These are phyloP conservation scores for Eristalinus sepulchralis DNA, from an alignment of 2,888 invertebrate species.

Conservation along the genomic window DNA sequence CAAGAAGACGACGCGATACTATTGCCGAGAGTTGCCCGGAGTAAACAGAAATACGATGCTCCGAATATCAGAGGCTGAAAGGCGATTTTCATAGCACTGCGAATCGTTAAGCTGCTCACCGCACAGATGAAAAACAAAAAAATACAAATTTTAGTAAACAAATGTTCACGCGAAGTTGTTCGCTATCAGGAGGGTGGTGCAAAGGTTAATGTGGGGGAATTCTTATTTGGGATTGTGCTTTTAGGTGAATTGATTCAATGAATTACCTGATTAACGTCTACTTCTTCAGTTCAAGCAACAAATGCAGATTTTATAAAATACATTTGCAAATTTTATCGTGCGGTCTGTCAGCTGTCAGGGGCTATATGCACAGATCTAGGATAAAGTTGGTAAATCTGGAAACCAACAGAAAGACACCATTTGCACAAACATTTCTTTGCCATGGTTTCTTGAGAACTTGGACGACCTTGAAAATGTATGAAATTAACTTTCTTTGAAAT, in stretches of 20 bases:
- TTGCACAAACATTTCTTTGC: too few species aligned
- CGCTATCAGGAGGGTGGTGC: neutral
- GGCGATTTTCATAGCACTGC: conserved; percentile 56
- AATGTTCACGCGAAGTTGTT: neutral
- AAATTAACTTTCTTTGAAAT: neutral
- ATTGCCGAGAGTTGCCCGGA: conserved; percentile 42
- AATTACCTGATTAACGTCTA: neutral
- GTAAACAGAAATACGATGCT: conserved; percentile 63
- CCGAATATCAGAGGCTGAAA: conserved; percentile 45
- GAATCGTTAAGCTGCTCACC: conserved; percentile 10
- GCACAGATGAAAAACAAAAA: neutral
- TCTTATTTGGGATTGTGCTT: neutral
- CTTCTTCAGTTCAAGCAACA: neutral
- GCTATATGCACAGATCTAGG: neutral
- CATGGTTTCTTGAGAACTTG: too few species aligned
- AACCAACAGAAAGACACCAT: neutral
- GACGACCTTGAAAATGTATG: too few species aligned
- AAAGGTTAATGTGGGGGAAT: neutral
- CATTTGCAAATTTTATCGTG: neutral
- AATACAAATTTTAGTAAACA: neutral
- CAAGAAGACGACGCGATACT: conserved; percentile 7
- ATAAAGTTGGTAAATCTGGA: neutral
- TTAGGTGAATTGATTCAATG: neutral
- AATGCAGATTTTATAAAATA: neutral
- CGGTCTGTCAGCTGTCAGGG: neutral